Base-by-base conservation (phyloP, 1,140 invertebrate species). In the Aethina tumida region DNA sequence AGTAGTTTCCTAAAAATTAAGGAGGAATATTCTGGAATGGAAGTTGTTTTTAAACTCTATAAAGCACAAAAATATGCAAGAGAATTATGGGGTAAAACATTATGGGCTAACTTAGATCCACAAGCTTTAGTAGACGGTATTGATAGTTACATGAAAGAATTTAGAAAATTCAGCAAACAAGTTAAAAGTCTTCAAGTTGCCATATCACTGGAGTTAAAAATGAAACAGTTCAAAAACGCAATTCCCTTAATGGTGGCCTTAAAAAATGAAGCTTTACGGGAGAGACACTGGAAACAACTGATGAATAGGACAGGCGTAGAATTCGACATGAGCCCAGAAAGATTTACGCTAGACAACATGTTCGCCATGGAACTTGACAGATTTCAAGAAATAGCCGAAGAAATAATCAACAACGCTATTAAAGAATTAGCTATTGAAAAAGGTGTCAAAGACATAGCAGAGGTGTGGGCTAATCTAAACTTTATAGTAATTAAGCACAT, bases 381-480 rank as follows among this genome's bases (percentile, higher is more conserved):
- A 41, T 87, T 87, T 53, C 77, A 84, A 56, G 85, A 90, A 0
- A 79, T 83, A 7, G 82, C 77, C 12, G 79, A 88, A 56, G 75
- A 80, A 50, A 92, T 94, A 35, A 79, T 94, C 2, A 85, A 76
- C 21, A 81, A 79, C 58, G 88, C 90, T 13, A 78, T 86, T 21
- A 92, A 91, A 67, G 89, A 95, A 62, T 62, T 90, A 49, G 70
- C 76, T 13, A 93, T 94, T 49, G 89, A 95, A 62, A 79, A 79
- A 41, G 82, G 82, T 27, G 77, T 94, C 0, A 78, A 76, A 49
- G 81, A 89, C 39, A 74, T 93, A 10, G 70, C 74, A 18, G 71
- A 81, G 4, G 71, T 73, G 0, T 93, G 87, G 87, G 73, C 70
- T 1, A 68, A 52, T 9, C 75, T 86, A 58, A 63, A 75, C 27